Percentiles rank a stretch among this genome's conserved stretches.
Conservation (phyloP, 2,797 vertebrate genomes). For the Delichon dasypus region DNA sequence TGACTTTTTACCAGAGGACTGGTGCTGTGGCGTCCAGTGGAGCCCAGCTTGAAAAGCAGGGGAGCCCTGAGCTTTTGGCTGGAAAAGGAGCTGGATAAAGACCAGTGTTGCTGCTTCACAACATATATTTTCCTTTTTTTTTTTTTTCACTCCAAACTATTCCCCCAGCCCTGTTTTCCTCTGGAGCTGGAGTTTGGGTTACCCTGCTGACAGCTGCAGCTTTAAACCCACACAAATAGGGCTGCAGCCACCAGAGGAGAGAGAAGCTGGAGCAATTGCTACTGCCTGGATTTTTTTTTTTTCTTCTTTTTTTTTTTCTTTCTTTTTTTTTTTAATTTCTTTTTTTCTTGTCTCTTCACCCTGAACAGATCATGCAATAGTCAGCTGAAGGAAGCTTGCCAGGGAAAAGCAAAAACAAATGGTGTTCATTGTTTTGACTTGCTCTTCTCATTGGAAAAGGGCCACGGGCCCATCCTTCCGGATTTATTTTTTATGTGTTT, state of each 20-base stretch:
- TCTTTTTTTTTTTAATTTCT: not conserved
- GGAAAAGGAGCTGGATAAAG: not conserved
- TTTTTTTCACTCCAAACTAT: fast-evolving
- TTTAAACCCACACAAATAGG: not conserved
- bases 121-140: not conserved
- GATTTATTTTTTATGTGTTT: not conserved
- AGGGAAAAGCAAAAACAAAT: constrained; percentile 53
- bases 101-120: not conserved
- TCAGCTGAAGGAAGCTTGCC: constrained; percentile 32
- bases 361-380: constrained; percentile 9
- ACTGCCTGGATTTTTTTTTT: not conserved
- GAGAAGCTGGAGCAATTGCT: not conserved
- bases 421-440: constrained; percentile 53
- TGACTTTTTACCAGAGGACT: not conserved
- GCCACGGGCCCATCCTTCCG: constrained; percentile 44
- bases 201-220: not conserved
- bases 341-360: not conserved
- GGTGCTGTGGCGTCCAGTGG: not conserved
- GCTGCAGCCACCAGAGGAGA: not conserved
- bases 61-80: not conserved
- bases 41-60: not conserved
- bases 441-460: constrained; percentile 32
- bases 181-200: not conserved
- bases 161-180: not conserved
- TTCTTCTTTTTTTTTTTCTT: not conserved